These are phyloP conservation scores for Drosophila peninsularis DNA, from an alignment of 2,888 invertebrate genomes.

Conservation along the genomic window DNA sequence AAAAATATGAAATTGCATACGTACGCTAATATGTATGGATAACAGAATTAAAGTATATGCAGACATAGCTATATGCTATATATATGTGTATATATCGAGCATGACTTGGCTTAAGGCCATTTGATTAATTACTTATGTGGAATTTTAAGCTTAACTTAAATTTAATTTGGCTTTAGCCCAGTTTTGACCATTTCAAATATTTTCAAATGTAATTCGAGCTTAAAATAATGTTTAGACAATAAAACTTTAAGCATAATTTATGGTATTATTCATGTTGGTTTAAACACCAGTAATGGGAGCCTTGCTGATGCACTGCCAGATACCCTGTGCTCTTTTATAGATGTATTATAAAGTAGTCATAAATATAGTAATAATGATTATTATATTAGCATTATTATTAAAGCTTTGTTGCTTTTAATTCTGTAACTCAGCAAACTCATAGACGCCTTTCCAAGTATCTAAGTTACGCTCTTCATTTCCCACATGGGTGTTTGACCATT, in stretches of 20 bases:
- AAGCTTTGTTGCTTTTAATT: too few relatives aligned
- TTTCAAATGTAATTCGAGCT: neutral
- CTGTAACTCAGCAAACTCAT: too few relatives aligned
- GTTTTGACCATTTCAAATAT: neutral
- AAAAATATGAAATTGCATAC: constrained; percentile 13
- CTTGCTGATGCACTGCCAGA: neutral
- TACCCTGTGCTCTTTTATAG: neutral
- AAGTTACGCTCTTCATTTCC: too few relatives aligned
- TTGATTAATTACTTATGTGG: constrained; percentile 5
- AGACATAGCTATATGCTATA: neutral
- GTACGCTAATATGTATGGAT: neutral
- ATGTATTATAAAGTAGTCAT: too few relatives aligned
- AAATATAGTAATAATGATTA: too few relatives aligned
- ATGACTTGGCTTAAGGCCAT: neutral
- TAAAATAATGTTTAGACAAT: neutral
- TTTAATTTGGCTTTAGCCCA: neutral
- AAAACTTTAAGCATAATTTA: neutral
- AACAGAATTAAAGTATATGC: neutral
- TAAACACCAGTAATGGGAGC: too few relatives aligned
- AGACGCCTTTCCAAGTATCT: too few relatives aligned
- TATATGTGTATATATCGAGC: neutral
- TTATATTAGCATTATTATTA: too few relatives aligned
- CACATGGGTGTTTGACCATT: too few relatives aligned
- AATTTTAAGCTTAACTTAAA: neutral
- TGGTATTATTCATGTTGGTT: neutral